phyloP scores from a whole-genome alignment of 2,113 vertebrate species.

The Gopherus evgoodei region DNA sequence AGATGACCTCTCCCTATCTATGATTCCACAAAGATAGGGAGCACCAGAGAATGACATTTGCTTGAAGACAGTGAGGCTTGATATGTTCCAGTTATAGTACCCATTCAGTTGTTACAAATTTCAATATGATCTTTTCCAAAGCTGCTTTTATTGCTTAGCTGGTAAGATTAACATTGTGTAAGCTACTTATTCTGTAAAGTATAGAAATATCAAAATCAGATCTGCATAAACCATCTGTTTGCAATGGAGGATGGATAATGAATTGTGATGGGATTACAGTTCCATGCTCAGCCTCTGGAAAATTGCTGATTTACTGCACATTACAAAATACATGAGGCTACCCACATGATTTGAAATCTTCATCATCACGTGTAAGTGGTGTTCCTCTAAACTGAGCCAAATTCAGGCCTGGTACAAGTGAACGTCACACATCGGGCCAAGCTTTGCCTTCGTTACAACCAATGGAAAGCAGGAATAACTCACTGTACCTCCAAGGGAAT shows the following conservation, averaged over 20 bases:
- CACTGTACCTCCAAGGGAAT: background rate
- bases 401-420: background rate
- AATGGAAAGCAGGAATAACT: background rate
- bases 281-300: background rate
- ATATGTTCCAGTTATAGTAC: background rate
- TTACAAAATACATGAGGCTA: background rate
- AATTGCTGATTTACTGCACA: background rate
- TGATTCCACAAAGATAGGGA: too few relatives aligned
- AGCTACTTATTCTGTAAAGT: background rate
- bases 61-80: background rate
- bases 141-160: background rate
- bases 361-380: background rate
- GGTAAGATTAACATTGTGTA: background rate
- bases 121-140: conserved; percentile 4
- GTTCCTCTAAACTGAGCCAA: background rate
- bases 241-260: rapidly evolving
- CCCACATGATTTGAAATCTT: background rate
- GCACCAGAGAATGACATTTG: background rate
- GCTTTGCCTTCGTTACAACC: background rate
- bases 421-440: background rate
- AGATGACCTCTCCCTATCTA: too few relatives aligned
- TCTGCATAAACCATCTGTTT: conserved; percentile 32
- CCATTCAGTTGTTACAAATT: conserved; percentile 15
- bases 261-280: rapidly evolving
- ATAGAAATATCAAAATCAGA: background rate